Evolutionary conservation across 1,140 invertebrate genomes (phyloP).

Genomic region (Meteorus sp.): DNA sequence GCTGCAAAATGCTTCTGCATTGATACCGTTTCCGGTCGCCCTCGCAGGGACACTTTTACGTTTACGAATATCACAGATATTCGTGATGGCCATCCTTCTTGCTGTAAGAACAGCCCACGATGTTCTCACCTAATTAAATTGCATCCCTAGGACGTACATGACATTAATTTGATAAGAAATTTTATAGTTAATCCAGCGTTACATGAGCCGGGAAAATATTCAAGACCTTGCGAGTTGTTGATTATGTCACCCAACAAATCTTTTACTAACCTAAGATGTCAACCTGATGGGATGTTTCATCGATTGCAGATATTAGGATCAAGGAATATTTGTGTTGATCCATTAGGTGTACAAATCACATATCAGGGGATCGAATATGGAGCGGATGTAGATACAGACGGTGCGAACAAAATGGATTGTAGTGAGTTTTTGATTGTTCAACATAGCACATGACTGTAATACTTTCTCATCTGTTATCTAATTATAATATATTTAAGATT

Average conservation of each 20-base stretch:
- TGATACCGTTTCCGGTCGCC: constrained; percentile 53
- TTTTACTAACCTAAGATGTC: constrained; percentile 49
- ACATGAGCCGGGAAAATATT: constrained; percentile 48
- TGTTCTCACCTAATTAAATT: background rate
- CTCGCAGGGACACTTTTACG: constrained; percentile 30
- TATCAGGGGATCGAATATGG: constrained; percentile 53
- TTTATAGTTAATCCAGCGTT: constrained; percentile 39
- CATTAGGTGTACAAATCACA: constrained; percentile 54
- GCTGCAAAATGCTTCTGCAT: constrained; percentile 62
- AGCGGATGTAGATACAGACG: constrained; percentile 37
- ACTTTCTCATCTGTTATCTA: background rate
- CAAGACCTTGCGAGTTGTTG: constrained; percentile 55
- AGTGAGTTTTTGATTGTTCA: constrained; percentile 53
- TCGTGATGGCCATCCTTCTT: constrained; percentile 51
- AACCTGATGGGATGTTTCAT: constrained; percentile 61
- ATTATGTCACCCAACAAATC: constrained; percentile 25
- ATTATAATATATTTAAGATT: constrained; percentile 55
- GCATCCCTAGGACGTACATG: background rate
- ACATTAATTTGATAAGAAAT: constrained; percentile 8
- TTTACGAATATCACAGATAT: constrained; percentile 51
- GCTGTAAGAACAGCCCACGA: constrained; percentile 56
- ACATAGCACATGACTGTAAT: background rate
- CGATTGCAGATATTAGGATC: constrained; percentile 39
- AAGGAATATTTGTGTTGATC: constrained; percentile 61
- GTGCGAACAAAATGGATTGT: constrained; percentile 60